These are phyloP conservation scores for Climacteris rufus DNA, from an alignment of 2,113 vertebrate species.

Conservation along the genomic window DNA sequence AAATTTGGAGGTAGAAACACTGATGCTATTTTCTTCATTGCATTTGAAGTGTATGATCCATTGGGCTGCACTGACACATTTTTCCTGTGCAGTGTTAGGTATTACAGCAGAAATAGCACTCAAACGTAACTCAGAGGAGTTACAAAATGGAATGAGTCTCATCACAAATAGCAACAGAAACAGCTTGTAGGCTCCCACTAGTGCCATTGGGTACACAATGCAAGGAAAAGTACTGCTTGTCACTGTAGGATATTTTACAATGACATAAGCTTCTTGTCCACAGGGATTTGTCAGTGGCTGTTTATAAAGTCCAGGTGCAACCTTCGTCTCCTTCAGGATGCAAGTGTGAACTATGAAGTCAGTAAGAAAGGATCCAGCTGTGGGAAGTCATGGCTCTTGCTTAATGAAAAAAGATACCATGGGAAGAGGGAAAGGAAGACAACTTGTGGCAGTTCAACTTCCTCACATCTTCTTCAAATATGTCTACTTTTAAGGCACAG, in stretches of 20 bases:
- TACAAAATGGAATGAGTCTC: not conserved
- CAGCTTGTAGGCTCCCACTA: not conserved
- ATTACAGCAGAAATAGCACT: not conserved
- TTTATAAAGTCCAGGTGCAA: constrained; percentile 32
- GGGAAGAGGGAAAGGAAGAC: not conserved
- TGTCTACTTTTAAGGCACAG: not conserved
- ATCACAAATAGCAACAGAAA: not conserved
- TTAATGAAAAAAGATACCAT: not conserved
- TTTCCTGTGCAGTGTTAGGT: not conserved
- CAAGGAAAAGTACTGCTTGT: constrained; percentile 9
- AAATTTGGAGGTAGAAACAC: not conserved
- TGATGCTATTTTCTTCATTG: not conserved
- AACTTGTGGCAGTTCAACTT: not conserved
- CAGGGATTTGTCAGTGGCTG: not conserved
- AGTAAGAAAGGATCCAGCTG: not conserved
- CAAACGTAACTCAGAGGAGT: not conserved
- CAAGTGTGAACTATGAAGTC: not conserved
- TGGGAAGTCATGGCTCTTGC: not conserved
- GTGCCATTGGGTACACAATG: constrained; percentile 13
- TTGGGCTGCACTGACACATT: not conserved
- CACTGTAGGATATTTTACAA: not conserved
- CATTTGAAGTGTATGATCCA: not conserved
- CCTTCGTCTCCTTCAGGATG: constrained; percentile 17
- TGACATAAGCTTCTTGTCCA: not conserved
- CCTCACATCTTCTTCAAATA: not conserved